Conservation (phyloP, 2,797 vertebrate species). For the Sebastes steindachneri region DNA sequence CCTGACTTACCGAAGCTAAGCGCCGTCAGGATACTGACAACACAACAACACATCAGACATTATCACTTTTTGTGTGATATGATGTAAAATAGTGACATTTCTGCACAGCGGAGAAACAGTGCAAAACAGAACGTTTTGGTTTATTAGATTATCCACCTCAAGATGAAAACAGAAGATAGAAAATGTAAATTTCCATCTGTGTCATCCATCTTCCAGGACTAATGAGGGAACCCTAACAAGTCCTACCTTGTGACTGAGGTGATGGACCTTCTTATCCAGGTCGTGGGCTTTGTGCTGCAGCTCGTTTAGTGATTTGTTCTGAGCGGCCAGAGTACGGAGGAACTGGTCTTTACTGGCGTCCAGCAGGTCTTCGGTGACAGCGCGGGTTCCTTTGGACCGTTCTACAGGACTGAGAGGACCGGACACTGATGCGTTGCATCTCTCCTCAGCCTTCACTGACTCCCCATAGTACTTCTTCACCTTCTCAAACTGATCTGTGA, state of each 20-base stretch:
- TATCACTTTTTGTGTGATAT: not conserved
- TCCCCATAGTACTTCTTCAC: constrained; percentile 75
- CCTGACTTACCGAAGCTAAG: not conserved
- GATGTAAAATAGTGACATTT: too few relatives aligned
- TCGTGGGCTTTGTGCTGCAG: constrained; percentile 75
- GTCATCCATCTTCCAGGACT: not conserved
- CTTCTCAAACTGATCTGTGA: constrained; percentile 84
- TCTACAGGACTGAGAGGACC: constrained; percentile 73
- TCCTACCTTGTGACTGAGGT: constrained; percentile 83
- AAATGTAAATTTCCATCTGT: too few relatives aligned
- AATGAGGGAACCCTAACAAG: not conserved
- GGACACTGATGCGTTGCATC: constrained; percentile 74
- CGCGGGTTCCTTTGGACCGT: constrained; percentile 59
- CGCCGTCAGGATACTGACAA: not conserved
- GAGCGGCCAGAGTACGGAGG: constrained; percentile 68
- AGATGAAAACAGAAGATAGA: not conserved
- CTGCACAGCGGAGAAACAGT: not conserved
- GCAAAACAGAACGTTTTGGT: too few relatives aligned
- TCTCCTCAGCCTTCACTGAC: constrained; percentile 76
- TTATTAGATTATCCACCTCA: not conserved
- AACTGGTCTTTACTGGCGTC: constrained; percentile 57
- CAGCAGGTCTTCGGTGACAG: constrained; percentile 66
- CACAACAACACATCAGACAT: not conserved
- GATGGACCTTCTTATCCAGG: constrained; percentile 67
- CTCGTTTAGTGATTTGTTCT: constrained; percentile 81